Percentiles rank a stretch among this genome's conserved stretches.
phyloP scores from a whole-genome alignment of 2,113 vertebrate genomes.

The Rhagologus leucostigma region DNA sequence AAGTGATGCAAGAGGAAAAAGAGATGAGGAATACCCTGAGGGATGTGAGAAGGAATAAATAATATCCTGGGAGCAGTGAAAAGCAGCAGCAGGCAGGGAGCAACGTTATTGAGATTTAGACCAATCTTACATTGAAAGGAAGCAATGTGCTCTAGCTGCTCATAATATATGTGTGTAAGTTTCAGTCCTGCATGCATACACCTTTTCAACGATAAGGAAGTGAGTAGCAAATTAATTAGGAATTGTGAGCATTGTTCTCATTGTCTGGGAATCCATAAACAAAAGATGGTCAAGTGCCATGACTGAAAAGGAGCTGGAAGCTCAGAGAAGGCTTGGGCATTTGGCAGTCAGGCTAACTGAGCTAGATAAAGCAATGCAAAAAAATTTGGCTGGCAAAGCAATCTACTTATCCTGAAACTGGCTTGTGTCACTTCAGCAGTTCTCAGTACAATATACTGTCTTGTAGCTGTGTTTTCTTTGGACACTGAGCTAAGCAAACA shows the following conservation, averaged over 20 bases:
- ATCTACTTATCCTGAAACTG: neutral
- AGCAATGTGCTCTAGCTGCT: neutral
- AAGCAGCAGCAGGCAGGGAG: neutral
- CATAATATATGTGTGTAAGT: neutral
- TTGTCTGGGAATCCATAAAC: neutral
- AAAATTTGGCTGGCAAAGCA: neutral
- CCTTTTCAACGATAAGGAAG: neutral
- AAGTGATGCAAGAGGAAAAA: neutral
- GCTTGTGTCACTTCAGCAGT: neutral
- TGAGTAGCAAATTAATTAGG: neutral
- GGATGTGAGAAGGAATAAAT: neutral
- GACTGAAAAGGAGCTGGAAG: neutral
- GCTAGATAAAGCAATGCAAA: neutral
- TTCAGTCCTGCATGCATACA: neutral
- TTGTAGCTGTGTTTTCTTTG: neutral
- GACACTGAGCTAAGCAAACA: neutral
- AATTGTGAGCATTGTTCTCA: neutral
- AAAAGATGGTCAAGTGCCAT: neutral
- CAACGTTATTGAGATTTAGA: fast-evolving
- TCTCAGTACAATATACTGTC: neutral
- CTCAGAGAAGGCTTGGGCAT: neutral
- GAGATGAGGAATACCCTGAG: neutral
- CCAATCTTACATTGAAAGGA: neutral
- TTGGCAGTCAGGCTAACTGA: neutral
- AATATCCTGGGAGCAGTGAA: neutral